These are phyloP conservation scores for Heterohyrax brucei DNA, from an alignment of 2,797 vertebrate species.

Conservation along the genomic window DNA sequence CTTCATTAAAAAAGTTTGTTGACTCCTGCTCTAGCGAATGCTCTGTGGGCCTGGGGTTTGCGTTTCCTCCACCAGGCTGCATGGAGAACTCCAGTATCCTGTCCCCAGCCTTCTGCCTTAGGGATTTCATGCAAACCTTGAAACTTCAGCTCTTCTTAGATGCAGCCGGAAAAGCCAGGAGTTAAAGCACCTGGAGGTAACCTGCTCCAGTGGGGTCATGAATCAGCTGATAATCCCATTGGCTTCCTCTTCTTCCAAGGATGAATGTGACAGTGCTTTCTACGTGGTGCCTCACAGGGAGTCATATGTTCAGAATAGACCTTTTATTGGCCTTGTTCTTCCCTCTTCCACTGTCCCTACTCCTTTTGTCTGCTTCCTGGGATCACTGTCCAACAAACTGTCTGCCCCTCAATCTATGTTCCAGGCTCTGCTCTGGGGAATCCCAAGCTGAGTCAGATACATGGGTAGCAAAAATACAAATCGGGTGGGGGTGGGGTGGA, in stretches of 20 bases:
- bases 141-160: background rate
- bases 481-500: no score
- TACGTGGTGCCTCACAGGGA: background rate
- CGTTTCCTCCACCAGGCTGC: background rate
- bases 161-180: background rate
- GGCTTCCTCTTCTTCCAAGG: background rate
- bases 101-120: background rate
- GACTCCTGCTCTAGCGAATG: fast-evolving
- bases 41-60: background rate
- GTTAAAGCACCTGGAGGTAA: background rate
- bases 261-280: background rate
- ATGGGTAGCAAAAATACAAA: background rate
- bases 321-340: background rate
- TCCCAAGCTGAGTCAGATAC: background rate
- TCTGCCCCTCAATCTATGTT: fast-evolving
- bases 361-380: background rate
- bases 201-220: background rate
- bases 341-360: background rate
- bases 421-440: background rate
- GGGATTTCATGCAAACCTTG: background rate
- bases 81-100: background rate
- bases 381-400: no score
- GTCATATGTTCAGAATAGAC: fast-evolving
- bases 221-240: fast-evolving
- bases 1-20: background rate